Evolutionary conservation across 2,888 invertebrate species (phyloP).

Genomic region (Melanophora roralis): DNA sequence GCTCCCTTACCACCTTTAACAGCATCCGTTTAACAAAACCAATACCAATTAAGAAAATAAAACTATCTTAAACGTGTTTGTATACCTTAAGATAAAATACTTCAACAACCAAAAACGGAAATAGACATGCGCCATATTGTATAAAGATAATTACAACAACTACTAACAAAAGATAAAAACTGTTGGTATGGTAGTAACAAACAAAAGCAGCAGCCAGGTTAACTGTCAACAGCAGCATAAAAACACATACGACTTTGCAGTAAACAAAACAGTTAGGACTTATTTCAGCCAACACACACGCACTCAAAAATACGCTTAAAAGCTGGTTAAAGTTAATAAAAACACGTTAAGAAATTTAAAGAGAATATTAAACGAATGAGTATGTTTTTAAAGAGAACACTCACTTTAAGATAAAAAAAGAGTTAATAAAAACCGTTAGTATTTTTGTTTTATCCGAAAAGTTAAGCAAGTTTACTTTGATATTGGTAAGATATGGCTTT

Average conservation of each 20-base stretch:
- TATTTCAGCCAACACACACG: neutral
- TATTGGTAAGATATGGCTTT: slow-evolving; percentile 70
- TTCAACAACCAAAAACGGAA: slow-evolving; percentile 53
- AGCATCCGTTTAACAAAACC: slow-evolving; percentile 53
- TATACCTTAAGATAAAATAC: slow-evolving; percentile 58
- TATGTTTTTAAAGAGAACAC: neutral
- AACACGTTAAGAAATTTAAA: neutral
- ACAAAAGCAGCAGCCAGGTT: slow-evolving; percentile 52
- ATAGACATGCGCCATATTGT: slow-evolving; percentile 69
- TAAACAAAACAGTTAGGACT: slow-evolving; percentile 39
- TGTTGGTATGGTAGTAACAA: slow-evolving; percentile 59
- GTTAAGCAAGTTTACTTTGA: neutral
- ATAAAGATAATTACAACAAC: neutral
- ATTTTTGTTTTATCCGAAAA: neutral
- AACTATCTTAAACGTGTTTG: slow-evolving; percentile 49
- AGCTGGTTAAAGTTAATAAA: slow-evolving; percentile 30
- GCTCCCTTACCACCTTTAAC: slow-evolving; percentile 50
- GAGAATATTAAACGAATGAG: slow-evolving; percentile 9
- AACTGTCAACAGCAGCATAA: slow-evolving; percentile 12
- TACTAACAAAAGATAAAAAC: slow-evolving; percentile 32
- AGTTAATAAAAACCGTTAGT: slow-evolving; percentile 26
- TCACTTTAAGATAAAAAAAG: neutral
- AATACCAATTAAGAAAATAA: slow-evolving; percentile 5
- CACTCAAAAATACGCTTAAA: slow-evolving; percentile 26
- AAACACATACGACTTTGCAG: slow-evolving; percentile 41